Evolutionary conservation across 2,888 invertebrate genomes (phyloP).

Genomic region (Charanyca ferruginea): DNA sequence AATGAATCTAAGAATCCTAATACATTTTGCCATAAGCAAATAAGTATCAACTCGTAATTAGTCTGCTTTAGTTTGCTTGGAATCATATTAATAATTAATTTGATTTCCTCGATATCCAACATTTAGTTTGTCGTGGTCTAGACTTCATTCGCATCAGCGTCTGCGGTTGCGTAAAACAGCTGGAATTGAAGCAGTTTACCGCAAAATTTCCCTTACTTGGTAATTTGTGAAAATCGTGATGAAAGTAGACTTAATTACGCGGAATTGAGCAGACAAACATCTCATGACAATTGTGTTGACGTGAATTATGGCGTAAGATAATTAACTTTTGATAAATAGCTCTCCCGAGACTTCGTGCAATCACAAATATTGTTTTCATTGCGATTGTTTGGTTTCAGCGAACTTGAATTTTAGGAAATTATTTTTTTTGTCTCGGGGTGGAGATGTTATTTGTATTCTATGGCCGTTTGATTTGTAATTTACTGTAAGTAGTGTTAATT

Average conservation of each 20-base stretch:
- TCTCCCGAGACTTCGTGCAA: constrained; percentile 42
- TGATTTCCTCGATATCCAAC: constrained; percentile 7
- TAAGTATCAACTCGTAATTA: background rate
- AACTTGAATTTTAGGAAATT: constrained; percentile 37
- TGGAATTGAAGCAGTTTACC: constrained; percentile 66
- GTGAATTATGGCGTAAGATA: constrained; percentile 65
- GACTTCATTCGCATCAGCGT: constrained; percentile 49
- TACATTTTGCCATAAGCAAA: background rate
- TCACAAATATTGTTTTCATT: constrained; percentile 46
- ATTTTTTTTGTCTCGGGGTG: constrained; percentile 7
- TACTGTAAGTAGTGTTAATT: constrained; percentile 3
- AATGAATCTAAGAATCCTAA: background rate
- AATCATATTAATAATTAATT: constrained; percentile 18
- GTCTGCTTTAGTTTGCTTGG: background rate
- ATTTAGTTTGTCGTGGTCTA: constrained; percentile 29
- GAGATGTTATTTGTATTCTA: background rate
- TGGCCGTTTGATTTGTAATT: constrained; percentile 38
- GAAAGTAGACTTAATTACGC: constrained; percentile 54
- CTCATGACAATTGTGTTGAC: constrained; percentile 53
- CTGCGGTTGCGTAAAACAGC: constrained; percentile 72
- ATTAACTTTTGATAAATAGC: constrained; percentile 63
- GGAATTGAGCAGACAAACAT: constrained; percentile 49
- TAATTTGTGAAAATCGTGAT: constrained; percentile 53
- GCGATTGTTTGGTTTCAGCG: constrained; percentile 17
- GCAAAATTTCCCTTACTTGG: constrained; percentile 66